Conservation (phyloP, 2,113 vertebrate species). For the Alouatta palliata region DNA sequence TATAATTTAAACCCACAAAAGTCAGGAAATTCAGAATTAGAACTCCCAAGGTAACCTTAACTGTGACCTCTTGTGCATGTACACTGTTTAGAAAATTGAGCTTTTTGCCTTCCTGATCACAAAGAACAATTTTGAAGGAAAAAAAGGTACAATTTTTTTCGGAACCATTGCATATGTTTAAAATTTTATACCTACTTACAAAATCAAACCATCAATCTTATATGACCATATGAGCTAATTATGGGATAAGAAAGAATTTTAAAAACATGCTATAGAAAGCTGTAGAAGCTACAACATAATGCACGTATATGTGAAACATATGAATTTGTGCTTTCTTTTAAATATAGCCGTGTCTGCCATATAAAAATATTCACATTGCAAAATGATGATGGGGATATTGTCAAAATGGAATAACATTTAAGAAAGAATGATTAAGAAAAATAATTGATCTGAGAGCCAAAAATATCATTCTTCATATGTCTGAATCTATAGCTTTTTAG, state of each 20-base stretch:
- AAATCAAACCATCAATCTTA: conserved; percentile 50
- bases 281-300: not conserved
- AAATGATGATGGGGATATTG: not conserved
- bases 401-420: not conserved
- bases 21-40: conserved; percentile 71
- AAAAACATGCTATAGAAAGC: not conserved
- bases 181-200: conserved; percentile 65
- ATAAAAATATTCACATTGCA: not conserved
- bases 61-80: conserved; percentile 54
- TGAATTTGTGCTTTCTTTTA: not conserved
- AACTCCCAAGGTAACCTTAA: conserved; percentile 50
- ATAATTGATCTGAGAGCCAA: not conserved
- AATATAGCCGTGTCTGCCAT: not conserved
- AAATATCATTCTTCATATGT: not conserved
- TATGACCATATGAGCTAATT: conserved; percentile 37
- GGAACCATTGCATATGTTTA: conserved; percentile 34
- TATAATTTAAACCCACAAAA: conserved; percentile 71
- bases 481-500: not conserved
- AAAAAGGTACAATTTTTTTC: conserved; percentile 9
- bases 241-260: conserved; percentile 19
- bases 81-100: conserved; percentile 57
- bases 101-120: conserved; percentile 48
- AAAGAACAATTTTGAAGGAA: conserved; percentile 40
- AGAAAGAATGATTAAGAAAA: not conserved
- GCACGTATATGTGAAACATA: not conserved